Conservation (phyloP, 1,140 invertebrate species). For the Wasmannia auropunctata region DNA sequence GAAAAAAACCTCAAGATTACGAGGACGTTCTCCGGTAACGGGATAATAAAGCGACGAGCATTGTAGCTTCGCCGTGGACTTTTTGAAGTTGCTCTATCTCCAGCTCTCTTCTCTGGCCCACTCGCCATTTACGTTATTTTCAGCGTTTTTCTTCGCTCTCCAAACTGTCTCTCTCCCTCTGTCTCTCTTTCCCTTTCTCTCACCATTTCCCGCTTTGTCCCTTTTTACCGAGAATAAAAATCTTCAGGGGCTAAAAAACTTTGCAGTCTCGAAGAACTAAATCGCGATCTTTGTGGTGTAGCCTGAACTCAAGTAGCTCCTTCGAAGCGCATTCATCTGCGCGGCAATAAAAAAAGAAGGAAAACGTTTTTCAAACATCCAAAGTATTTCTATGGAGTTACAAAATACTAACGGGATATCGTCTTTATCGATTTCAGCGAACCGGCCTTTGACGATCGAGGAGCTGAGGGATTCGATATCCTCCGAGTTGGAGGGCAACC, state of each 20-base stretch:
- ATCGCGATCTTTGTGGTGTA: slow-evolving; percentile 12
- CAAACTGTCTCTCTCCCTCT: not conserved
- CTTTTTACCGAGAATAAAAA: slow-evolving; percentile 44
- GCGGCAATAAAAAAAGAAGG: slow-evolving; percentile 1
- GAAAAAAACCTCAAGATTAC: slow-evolving; percentile 72
- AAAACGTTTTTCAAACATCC: slow-evolving; percentile 20
- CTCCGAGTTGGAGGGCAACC: slow-evolving; percentile 92
- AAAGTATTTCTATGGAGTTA: not conserved
- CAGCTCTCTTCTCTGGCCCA: not conserved
- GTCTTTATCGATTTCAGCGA: slow-evolving; percentile 86
- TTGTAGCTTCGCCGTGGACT: slow-evolving; percentile 64
- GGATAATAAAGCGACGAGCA: slow-evolving; percentile 78
- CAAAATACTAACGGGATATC: slow-evolving; percentile 1
- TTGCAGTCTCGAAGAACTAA: slow-evolving; percentile 18
- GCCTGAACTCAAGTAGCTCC: slow-evolving; percentile 27
- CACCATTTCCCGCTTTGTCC: not conserved
- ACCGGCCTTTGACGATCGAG: slow-evolving; percentile 89
- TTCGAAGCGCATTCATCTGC: not conserved
- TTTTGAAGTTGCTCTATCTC: slow-evolving; percentile 54
- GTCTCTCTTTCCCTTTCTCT: not conserved
- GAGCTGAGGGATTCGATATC: slow-evolving; percentile 88
- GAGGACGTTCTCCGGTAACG: slow-evolving; percentile 73
- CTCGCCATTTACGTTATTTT: slow-evolving; percentile 39
- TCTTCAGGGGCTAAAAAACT: slow-evolving; percentile 30
- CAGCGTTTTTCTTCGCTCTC: not conserved